Conservation (phyloP, 2,797 vertebrate genomes). For the Valencia hispanica region DNA sequence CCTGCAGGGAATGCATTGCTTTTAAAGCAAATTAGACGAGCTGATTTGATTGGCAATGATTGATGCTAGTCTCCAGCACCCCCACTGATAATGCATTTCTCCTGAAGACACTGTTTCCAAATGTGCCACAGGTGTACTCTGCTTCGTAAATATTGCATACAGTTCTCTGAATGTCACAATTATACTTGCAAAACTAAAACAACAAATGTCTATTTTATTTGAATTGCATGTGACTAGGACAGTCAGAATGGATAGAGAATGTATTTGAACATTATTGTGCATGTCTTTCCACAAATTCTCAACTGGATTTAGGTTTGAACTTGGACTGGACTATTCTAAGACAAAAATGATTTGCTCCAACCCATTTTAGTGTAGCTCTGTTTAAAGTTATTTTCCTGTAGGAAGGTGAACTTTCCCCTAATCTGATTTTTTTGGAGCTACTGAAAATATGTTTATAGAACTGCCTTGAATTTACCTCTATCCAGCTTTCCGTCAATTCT, state of each 20-base stretch:
- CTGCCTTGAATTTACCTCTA: background rate
- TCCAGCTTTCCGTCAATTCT: background rate
- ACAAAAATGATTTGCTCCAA: background rate
- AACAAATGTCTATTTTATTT: background rate
- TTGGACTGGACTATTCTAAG: background rate
- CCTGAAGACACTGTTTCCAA: conserved; percentile 30
- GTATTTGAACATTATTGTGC: background rate
- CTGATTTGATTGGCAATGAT: conserved; percentile 63
- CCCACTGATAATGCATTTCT: conserved; percentile 43
- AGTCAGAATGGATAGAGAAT: background rate
- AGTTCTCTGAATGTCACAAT: conserved; percentile 10
- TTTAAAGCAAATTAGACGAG: conserved; percentile 51
- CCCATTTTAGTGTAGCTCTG: background rate
- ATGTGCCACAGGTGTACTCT: conserved; percentile 44
- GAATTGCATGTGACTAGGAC: background rate
- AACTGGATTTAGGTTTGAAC: background rate
- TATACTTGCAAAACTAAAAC: background rate
- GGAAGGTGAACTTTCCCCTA: background rate
- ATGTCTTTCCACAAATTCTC: background rate
- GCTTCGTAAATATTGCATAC: conserved; percentile 45
- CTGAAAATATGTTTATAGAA: background rate
- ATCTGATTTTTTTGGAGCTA: background rate
- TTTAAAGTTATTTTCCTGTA: background rate
- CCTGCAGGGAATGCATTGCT: conserved; percentile 41
- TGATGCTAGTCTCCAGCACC: conserved; percentile 48